Evolutionary conservation across 2,888 invertebrate genomes (phyloP).

Genomic region (Nasonovia ribisnigri): DNA sequence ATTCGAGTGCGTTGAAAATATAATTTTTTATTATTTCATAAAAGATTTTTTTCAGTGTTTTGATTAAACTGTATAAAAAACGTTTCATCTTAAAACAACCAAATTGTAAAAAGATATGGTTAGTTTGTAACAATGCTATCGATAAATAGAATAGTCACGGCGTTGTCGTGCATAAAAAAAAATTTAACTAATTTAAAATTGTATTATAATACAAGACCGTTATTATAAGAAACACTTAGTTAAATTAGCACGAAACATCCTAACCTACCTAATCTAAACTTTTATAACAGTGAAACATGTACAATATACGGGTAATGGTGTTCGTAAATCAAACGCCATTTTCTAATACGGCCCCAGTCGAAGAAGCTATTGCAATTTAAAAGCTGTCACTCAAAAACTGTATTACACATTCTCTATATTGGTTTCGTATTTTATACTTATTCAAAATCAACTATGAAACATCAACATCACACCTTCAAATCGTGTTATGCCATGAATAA

Average conservation of each 20-base stretch:
- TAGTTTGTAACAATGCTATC: not conserved
- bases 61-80: not conserved
- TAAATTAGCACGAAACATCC: not conserved
- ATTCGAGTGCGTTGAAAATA: not conserved
- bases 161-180: not conserved
- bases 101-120: not conserved
- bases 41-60: not conserved
- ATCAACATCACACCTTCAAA: constrained; percentile 13
- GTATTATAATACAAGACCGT: not conserved
- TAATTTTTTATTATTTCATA: not conserved
- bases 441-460: constrained; percentile 12
- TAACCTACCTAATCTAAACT: not conserved
- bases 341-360: not conserved
- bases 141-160: not conserved
- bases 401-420: not conserved
- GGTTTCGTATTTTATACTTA: constrained; percentile 15
- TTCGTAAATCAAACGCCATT: constrained; percentile 20
- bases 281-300: not conserved
- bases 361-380: constrained; percentile 28
- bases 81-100: not conserved
- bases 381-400: constrained; percentile 25
- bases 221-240: not conserved
- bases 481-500: not conserved
- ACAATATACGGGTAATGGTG: not conserved
- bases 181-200: not conserved